Conservation (phyloP, 2,113 vertebrate species). For the Climacteris rufus region DNA sequence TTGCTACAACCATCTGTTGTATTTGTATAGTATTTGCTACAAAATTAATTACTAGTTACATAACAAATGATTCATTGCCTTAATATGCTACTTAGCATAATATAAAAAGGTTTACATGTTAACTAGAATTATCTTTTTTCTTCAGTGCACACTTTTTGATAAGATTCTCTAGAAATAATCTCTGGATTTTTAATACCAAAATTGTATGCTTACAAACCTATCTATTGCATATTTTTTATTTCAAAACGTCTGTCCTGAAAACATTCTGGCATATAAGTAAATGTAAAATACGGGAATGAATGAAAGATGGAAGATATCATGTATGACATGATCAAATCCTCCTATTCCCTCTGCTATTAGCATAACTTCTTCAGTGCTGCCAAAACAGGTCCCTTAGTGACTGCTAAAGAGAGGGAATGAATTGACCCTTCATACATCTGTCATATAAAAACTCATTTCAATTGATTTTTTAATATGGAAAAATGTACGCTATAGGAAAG, state of each 20-base stretch:
- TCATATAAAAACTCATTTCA: slow-evolving; percentile 20
- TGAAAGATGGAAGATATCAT: not conserved
- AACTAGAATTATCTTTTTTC: not conserved
- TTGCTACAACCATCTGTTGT: not conserved
- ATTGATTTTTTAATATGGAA: slow-evolving; percentile 52
- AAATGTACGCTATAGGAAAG: not conserved
- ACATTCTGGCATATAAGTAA: not conserved
- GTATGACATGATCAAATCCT: slow-evolving; percentile 1
- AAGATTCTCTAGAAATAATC: not conserved
- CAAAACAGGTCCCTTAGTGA: slow-evolving; percentile 9
- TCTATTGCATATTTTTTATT: not conserved
- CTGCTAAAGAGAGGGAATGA: slow-evolving; percentile 37
- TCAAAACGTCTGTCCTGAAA: not conserved
- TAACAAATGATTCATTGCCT: not conserved
- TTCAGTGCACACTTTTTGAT: not conserved
- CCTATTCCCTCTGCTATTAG: not conserved
- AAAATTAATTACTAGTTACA: not conserved
- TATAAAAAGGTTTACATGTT: not conserved
- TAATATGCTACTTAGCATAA: not conserved
- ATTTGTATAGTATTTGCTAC: not conserved
- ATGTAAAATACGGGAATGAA: not conserved
- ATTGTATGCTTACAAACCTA: not conserved
- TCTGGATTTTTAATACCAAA: not conserved
- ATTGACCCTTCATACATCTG: slow-evolving; percentile 16
- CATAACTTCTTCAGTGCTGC: slow-evolving; percentile 6